Percentiles rank a stretch among this genome's conserved stretches.
These are phyloP conservation scores for Pogonomyrmex barbatus DNA, from an alignment of 1,140 invertebrate species.

Conservation along the genomic window DNA sequence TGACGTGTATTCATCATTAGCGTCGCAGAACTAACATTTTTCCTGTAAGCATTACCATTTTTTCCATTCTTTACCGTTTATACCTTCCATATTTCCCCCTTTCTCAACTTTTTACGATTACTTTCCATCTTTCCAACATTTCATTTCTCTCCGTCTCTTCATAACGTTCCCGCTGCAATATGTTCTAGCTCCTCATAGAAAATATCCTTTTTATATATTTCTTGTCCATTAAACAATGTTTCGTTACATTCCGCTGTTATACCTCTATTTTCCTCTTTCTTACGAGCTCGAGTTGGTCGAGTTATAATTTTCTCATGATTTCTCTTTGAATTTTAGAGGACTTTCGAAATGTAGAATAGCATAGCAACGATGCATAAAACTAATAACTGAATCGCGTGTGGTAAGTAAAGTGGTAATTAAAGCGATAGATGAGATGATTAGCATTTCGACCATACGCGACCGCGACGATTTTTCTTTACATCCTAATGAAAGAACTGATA, in stretches of 20 bases:
- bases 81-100: slow-evolving; percentile 21
- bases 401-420: background rate
- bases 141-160: slow-evolving; percentile 32
- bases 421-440: background rate
- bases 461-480: slow-evolving; percentile 7
- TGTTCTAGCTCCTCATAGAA: slow-evolving; percentile 21
- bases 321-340: background rate
- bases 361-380: too few relatives aligned
- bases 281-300: background rate
- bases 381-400: too few relatives aligned
- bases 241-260: slow-evolving; percentile 3
- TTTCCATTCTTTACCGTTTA: slow-evolving; percentile 21
- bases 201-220: slow-evolving; percentile 41
- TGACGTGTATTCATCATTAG: slow-evolving; percentile 12
- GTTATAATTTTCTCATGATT: background rate
- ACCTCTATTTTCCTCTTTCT: background rate
- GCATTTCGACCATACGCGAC: background rate
- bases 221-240: slow-evolving; percentile 19
- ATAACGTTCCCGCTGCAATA: slow-evolving; percentile 21
- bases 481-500: slow-evolving; percentile 40
- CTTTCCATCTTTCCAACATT: slow-evolving; percentile 40
- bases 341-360: background rate
- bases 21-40: background rate
- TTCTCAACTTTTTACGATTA: slow-evolving; percentile 31
- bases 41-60: slow-evolving; percentile 11